Evolutionary conservation across 1,140 invertebrate genomes (phyloP), one percentile per base, ranked within the genome.

Genomic region (Bombus waltoni): DNA sequence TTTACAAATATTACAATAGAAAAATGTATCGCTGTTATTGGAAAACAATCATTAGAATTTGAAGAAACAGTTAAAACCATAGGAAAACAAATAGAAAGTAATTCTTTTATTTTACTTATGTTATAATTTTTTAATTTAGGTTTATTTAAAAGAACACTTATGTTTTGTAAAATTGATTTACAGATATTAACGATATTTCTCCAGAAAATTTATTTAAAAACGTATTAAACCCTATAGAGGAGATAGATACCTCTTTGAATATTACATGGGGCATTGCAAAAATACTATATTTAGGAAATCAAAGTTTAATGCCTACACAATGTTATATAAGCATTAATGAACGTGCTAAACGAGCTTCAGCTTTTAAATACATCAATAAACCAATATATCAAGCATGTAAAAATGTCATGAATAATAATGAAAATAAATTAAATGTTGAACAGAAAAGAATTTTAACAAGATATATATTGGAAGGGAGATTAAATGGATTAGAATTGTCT

Each of bases 241-340:
- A 97, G 87, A 93, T 97, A 1, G 96, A 96, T 42, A 96, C 96
- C 15, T 96, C 97, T 38, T 94, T 99, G 62, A 97, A 98, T 91
- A 96, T 97, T 57, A 98, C 97, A n/a, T 98, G 98, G 97, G 97
- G 97, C 53, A 96, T 98, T 86, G 97, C 98, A 0, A 98, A 98
- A 94, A 97, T 97, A 44, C 94, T 99, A 22, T 98, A 97, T 92
- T 95, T 97, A 76, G 97, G 97, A n/a, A 97, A 97, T 92, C 97
- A 96, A 89, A 97, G 97, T n/a, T 90, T 97, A 38, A 98, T 98
- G 96, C 97, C 98, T 15, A 97, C 97, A 13, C 96, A 97, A 91
- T 97, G 96, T 53, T 98, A 98, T 91, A 94, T 97, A 81, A 96
- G 96, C 83, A 97, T 98, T 78, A 97, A 98, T 89, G 96, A 97